Conservation (phyloP, 1,140 invertebrate genomes). For the Atopsyche davidsoni region DNA sequence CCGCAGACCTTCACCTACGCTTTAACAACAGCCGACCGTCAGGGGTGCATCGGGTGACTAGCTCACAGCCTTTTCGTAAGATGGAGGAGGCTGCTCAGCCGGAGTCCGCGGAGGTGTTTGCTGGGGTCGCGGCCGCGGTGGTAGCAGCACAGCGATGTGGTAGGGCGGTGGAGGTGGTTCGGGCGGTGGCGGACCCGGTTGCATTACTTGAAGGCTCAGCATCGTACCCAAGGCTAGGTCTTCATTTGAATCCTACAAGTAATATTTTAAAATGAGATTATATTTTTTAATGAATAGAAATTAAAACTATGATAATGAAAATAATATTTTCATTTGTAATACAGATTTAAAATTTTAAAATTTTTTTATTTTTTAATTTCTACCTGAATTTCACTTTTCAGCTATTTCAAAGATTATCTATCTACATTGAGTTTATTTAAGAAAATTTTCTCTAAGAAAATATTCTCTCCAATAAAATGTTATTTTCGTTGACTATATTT, state of each 20-base stretch:
- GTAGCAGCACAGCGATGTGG: constrained; percentile 60
- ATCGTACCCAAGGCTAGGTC: constrained; percentile 27
- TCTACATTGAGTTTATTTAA: neutral
- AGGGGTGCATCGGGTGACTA: too few relatives aligned
- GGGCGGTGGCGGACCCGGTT: constrained; percentile 14
- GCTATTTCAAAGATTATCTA: neutral
- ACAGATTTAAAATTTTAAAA: neutral
- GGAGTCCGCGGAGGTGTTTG: constrained; percentile 60
- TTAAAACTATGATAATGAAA: neutral
- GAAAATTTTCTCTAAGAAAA: too few relatives aligned
- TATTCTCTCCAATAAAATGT: too few relatives aligned
- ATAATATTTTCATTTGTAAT: neutral
- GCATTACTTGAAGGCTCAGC: constrained; percentile 20
- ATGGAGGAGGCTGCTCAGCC: constrained; percentile 56
- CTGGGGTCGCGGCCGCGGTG: constrained; percentile 55
- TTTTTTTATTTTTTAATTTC: neutral
- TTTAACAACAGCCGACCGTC: too few relatives aligned
- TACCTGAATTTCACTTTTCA: neutral
- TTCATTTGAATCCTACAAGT: constrained; percentile 25
- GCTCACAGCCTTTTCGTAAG: constrained; percentile 59
- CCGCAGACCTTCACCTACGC: too few relatives aligned
- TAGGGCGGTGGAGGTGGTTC: constrained; percentile 43
- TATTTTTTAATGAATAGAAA: neutral
- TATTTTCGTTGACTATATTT: too few relatives aligned
- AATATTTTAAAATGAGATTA: neutral